Percentiles rank a stretch among this genome's conserved stretches.
Conservation (phyloP, 2,113 vertebrate species). For the Ochotona curzoniae region DNA sequence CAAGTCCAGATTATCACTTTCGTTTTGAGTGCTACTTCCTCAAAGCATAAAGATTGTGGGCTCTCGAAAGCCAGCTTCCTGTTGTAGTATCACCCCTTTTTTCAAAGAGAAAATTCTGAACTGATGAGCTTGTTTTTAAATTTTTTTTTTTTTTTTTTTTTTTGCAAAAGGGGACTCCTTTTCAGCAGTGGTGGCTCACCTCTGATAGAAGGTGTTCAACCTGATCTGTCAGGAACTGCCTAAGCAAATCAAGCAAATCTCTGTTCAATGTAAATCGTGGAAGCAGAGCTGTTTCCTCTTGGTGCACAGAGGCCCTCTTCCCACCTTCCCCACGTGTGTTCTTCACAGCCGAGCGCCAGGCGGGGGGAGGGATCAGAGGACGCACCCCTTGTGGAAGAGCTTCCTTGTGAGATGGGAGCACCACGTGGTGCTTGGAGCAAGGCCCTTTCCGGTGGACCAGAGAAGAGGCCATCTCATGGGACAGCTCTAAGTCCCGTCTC, state of each 20-base stretch:
- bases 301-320: not conserved
- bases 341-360: not conserved
- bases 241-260: not conserved
- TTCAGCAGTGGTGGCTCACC: not conserved
- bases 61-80: constrained; percentile 33
- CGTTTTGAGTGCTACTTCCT: constrained; percentile 42
- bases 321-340: not conserved
- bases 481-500: not conserved
- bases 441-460: no score
- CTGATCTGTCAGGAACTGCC: not conserved
- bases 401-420: no score
- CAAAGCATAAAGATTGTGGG: not conserved
- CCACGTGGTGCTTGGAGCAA: no score
- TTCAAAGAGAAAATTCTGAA: not conserved
- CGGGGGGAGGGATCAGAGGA: not conserved
- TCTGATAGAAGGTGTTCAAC: constrained; percentile 25
- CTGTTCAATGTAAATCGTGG: not conserved
- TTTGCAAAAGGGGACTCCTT: not conserved
- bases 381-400: not conserved
- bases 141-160: constrained; percentile 11
- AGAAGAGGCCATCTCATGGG: not conserved
- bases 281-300: not conserved
- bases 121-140: not conserved
- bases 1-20: not conserved
- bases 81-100: not conserved